Base-by-base conservation (phyloP, 1,140 invertebrate genomes). In the Pogonomyrmex barbatus region DNA sequence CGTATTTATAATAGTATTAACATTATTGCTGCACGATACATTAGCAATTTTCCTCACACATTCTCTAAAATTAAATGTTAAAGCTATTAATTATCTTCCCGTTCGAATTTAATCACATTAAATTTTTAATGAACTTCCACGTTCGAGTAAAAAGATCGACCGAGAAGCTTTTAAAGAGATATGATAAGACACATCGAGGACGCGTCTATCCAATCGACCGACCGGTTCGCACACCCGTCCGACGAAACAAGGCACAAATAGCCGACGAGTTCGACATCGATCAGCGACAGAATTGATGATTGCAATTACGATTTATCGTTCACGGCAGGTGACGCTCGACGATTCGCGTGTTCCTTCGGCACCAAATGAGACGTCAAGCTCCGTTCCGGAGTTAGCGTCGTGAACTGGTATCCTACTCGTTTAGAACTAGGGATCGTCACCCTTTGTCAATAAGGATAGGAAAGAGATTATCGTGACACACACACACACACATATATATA, bases 291-390 rank as follows among this genome's bases (percentile, higher is more conserved):
- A 79, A 91, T 88, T 65, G 81, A 79, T 83, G 90, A 75, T 45
- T 62, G 67, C 52, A 81, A 88, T 91, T 86, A 86, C 58, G 45
- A 79, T 71, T 83, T 82, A 85, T 83, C 58, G 50, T 75, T 60
- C 45, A 62, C 45, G 54, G 70, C 85, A 87, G 88, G 79, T 90
- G 88, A 84, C 85, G 60, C 42, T 9, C 68, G 30, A 47, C 50
- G 42, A 79, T 65, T 36, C 65, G 83, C 65, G 63, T 50, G n/a
- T 45, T 63, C 36, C 9, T 54, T 36, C 39, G 68, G 58, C 36
- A 24, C 36, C 82, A 91, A 94, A 89, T 92, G 86, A 93, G 92
- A 93, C 73, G 87, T 94, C 92, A 93, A 88, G 68, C 45, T 76
- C 17, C 85, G 58, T 73, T 76, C 54, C 24, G 67, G 56, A 78